Conservation (phyloP, 2,888 invertebrate species). For the Dryadula phaetusa region DNA sequence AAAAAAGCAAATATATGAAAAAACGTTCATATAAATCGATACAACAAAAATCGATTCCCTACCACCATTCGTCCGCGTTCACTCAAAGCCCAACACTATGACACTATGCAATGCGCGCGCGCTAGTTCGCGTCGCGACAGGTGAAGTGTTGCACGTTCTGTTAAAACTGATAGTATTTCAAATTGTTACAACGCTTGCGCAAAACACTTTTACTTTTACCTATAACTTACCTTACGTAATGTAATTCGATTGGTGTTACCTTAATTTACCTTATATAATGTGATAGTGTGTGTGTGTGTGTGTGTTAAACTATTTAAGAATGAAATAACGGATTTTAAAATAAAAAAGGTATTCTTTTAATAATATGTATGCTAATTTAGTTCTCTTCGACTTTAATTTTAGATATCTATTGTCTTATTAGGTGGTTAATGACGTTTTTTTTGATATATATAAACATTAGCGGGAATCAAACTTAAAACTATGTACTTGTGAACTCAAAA, state of each 20-base stretch:
- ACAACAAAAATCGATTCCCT: constrained; percentile 2
- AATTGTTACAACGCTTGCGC: constrained; percentile 50
- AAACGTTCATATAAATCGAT: constrained; percentile 10
- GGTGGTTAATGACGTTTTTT: no score
- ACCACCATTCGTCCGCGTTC: constrained; percentile 25
- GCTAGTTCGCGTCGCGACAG: constrained; percentile 67
- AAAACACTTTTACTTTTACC: constrained; percentile 56
- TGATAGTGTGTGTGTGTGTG: constrained; percentile 5
- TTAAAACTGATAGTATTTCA: constrained; percentile 40
- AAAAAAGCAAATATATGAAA: no score
- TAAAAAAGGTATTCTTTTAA: background rate
- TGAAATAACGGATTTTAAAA: background rate
- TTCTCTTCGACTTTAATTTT: no score
- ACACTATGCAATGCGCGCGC: no score
- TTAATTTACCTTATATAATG: constrained; percentile 17
- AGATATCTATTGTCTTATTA: no score
- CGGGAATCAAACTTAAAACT: no score
- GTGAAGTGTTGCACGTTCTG: constrained; percentile 64
- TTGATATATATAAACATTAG: no score
- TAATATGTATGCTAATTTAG: background rate
- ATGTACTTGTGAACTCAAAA: no score
- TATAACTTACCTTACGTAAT: constrained; percentile 53
- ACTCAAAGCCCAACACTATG: constrained; percentile 50
- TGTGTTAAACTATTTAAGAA: background rate
- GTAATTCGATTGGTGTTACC: constrained; percentile 44